Base-by-base conservation (phyloP, 2,797 vertebrate species). In the Xiphorhynchus erythropygius region DNA sequence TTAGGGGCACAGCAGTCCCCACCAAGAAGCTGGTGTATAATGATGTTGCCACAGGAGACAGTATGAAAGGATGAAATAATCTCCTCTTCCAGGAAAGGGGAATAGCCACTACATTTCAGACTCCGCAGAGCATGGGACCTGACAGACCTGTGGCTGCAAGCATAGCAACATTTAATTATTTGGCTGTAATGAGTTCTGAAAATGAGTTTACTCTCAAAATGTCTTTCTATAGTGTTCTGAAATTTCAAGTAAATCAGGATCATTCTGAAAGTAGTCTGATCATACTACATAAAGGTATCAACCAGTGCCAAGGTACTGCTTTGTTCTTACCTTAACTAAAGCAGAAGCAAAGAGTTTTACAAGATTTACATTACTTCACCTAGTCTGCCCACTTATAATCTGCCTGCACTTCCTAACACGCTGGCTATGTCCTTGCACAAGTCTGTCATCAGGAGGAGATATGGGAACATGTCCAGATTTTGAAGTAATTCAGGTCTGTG, bases 81-180 rank as follows among this genome's bases (percentile, higher is more conserved):
- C 87, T 95, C 92, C 87, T 88, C 59, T 94, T 94, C 70, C 73
- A 93, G 76, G 65, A 83, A 86, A 44, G 50, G 53, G 67, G 95
- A 96, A 86, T 42, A 85, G 59, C 52, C 23, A 3, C 89, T 60
- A 21, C n/a, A 35, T 90, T 91, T 90, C 84, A 77, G 90, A 60
- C 67, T 53, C 67, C 1, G 0, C 47, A 33, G 71, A 62, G 49
- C 25, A 67, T 11, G 27, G 62, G 18, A 56, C 59, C 53, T 75
- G 76, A 67, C 67, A 90, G 55, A 32, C n/a, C 5, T 3, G 22
- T 28, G 49, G 42, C n/a, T 91, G 77, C 18, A 41, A 74, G 59
- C 3, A 0, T 32, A 46, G 22, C 49, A 55, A 56, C 79, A 68
- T 56, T 84, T 86, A 83, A 92, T 89, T 78, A 39, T 65, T 76